Conservation (phyloP, 2,797 vertebrate genomes). For the Erethizon dorsatum region DNA sequence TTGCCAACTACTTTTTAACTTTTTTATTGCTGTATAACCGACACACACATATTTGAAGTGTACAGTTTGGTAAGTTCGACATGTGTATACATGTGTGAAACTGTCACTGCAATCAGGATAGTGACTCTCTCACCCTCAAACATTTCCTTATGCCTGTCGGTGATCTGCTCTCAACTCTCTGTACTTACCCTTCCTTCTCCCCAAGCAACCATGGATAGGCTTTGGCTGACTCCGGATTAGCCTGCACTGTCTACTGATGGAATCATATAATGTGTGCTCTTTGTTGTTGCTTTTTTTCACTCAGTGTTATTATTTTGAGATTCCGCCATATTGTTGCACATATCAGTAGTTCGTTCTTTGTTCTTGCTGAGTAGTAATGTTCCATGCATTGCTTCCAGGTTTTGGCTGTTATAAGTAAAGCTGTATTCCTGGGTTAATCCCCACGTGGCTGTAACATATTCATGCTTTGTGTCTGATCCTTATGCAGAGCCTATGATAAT, state of each 20-base stretch:
- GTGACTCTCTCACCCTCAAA: background rate
- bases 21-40: slow-evolving; percentile 28
- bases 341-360: slow-evolving; percentile 36
- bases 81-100: background rate
- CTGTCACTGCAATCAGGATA: background rate
- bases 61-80: slow-evolving; percentile 17
- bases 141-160: background rate
- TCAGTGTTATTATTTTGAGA: slow-evolving; percentile 10
- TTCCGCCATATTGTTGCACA: background rate
- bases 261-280: background rate
- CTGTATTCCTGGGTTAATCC: slow-evolving; percentile 9
- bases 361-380: slow-evolving; percentile 5
- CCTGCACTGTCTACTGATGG: background rate
- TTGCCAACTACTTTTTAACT: slow-evolving; percentile 28
- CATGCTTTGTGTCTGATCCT: background rate
- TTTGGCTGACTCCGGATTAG: background rate
- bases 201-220: background rate
- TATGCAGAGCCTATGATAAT: background rate
- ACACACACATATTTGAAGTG: slow-evolving; percentile 20
- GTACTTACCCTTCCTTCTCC: background rate
- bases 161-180: background rate
- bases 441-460: background rate
- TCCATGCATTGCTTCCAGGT: slow-evolving; percentile 28
- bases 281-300: slow-evolving; percentile 30
- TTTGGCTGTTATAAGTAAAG: slow-evolving; percentile 41